Evolutionary conservation across 2,113 vertebrate species (phyloP).

Genomic region (Tricholaema leucomelas): DNA sequence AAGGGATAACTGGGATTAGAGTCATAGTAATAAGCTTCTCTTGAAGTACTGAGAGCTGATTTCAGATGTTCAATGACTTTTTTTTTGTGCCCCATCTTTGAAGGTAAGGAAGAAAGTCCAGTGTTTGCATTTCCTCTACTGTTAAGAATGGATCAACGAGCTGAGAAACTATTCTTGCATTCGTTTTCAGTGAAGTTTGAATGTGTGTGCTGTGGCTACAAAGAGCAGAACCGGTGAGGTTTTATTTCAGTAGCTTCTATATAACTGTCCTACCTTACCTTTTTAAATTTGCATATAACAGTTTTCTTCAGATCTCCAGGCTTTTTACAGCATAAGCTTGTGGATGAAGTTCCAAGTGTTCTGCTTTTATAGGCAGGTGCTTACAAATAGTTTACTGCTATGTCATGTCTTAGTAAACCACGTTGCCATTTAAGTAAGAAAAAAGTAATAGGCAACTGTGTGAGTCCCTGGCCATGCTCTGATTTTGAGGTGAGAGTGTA

Average conservation of each 20-base stretch:
- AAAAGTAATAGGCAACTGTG: not conserved
- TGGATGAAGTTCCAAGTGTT: not conserved
- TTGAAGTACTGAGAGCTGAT: not conserved
- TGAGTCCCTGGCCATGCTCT: not conserved
- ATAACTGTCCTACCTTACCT: not conserved
- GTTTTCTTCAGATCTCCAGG: not conserved
- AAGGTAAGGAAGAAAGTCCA: slow-evolving; percentile 86
- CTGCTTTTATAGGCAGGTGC: not conserved
- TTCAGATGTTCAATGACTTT: not conserved
- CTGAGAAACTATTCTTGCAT: slow-evolving; percentile 81
- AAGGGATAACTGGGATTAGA: not conserved
- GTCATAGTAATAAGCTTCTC: not conserved
- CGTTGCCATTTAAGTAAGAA: not conserved
- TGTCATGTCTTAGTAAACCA: not conserved
- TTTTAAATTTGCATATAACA: not conserved
- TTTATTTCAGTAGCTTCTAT: not conserved
- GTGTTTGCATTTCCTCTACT: slow-evolving; percentile 89
- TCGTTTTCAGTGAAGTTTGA: slow-evolving; percentile 85
- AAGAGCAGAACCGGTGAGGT: slow-evolving; percentile 78
- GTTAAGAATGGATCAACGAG: slow-evolving; percentile 74
- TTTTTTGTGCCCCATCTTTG: not conserved
- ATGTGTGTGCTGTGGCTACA: slow-evolving; percentile 81
- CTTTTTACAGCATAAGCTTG: not conserved
- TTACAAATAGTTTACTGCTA: not conserved
- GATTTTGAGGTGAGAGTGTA: not conserved